Evolutionary conservation across 2,888 invertebrate genomes (phyloP), one percentile per base, ranked within the genome.

Genomic region (Drosophila kuntzei): DNA sequence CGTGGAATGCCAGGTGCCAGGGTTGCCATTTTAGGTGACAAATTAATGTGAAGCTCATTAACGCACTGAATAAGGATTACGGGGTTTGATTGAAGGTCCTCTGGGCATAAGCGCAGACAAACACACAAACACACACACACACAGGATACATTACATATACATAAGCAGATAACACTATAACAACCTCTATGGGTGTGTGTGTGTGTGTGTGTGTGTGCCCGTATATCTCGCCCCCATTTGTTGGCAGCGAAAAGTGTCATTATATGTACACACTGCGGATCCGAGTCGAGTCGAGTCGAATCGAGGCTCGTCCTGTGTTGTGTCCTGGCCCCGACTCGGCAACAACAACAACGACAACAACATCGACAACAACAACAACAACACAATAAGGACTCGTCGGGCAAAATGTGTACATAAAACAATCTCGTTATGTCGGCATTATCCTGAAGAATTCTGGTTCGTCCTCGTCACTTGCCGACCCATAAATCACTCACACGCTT

Each of bases 341-440:
- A 20, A 68, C 78, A 67, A 25, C 53, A 37, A 43, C 32, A 39
- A 29, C 71, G 51, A 25, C 53, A 37, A 43, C 32, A 39, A 29
- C 71, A 54, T 20, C 63, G 59, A 41, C 63, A 74, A 50, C 79
- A 59, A 43, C 63, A 59, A 46, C 70, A 53, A 12, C 54, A 71
- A 14, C 41, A 47, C 60, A 57, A 51, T 34, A 58, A 41, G 25
- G 50, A 39, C 37, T 25, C 25, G 46, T 46, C 25, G 22, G 5
- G 37, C 25, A 76, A 83, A 84, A 86, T 79, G 81, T 89, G 87
- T 89, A 90, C 79, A 87, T 89, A 80, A 86, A 89, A 90, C 90
- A 90, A 89, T 90, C 90, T 90, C 90, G 90, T 90, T 91, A 91
- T 91, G 90, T 87, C 88, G 80, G 89, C 80, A 90, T 90, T 90